phyloP scores from a whole-genome alignment of 2,888 invertebrate genomes.

The Cataglyphis altisquamis region DNA sequence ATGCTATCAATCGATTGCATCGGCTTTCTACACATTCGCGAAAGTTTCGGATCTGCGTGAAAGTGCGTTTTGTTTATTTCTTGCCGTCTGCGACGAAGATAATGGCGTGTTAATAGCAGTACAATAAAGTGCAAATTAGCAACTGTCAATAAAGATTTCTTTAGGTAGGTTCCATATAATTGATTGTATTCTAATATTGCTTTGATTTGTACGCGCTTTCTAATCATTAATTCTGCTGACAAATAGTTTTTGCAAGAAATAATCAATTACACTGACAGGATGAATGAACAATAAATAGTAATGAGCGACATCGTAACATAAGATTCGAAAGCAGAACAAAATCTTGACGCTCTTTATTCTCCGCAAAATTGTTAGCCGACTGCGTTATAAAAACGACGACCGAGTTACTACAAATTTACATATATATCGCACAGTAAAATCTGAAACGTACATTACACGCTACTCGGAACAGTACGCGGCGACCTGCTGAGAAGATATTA shows the following conservation, averaged over 20 bases:
- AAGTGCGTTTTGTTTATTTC: constrained; percentile 75
- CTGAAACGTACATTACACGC: constrained; percentile 45
- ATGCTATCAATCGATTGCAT: constrained; percentile 30
- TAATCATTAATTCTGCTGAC: constrained; percentile 33
- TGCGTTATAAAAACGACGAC: constrained; percentile 62
- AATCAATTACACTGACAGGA: constrained; percentile 33
- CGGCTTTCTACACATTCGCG: constrained; percentile 71
- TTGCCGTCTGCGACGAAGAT: neutral
- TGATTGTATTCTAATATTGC: constrained; percentile 21
- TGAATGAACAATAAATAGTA: constrained; percentile 3
- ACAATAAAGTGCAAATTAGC: constrained; percentile 1
- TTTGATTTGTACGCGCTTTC: constrained; percentile 27
- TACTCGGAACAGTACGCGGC: constrained; percentile 43
- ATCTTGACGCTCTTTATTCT: constrained; percentile 40
- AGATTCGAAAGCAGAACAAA: constrained; percentile 32
- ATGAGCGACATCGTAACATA: constrained; percentile 16
- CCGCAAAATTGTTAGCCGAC: constrained; percentile 57
- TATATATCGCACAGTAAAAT: constrained; percentile 62
- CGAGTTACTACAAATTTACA: constrained; percentile 72
- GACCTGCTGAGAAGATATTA: constrained; percentile 41
- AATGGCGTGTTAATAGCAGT: neutral
- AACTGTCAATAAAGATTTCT: constrained; percentile 4
- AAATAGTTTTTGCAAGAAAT: constrained; percentile 24
- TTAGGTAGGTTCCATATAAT: neutral
- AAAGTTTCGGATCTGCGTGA: constrained; percentile 72